Evolutionary conservation across 1,140 invertebrate species (phyloP), one percentile per base, ranked within the genome.

Genomic region (Drosophila novamexicana): DNA sequence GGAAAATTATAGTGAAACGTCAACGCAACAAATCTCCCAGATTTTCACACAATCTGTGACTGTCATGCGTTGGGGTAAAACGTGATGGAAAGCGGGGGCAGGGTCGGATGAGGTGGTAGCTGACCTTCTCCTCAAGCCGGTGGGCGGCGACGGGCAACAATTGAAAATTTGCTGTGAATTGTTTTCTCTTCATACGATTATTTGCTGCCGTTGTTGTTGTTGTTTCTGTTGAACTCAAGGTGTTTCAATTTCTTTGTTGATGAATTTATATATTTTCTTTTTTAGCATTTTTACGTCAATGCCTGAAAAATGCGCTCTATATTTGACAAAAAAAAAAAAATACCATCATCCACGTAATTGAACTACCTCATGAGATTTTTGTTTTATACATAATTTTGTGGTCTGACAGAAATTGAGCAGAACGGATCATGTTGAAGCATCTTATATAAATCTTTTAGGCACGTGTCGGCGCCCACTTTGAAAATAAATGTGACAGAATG

Each of bases 31-130:
- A 88, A 88, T 89, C 80, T 83, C 64, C 10, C 49, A 89, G 80
- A 88, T 89, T 89, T 89, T 89, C 84, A 89, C 84, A 65, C 85
- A 89, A 89, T 84, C 80, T 74, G 56, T 39, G 75, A 53, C 70
- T 89, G 84, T 89, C 84, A 88, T 71, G 76, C 76, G 76, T 45
- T 53, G 62, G 36, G 65, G 39, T 8, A 8, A 36, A 16, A 16
- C 9, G 39, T 32, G n/a, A 36, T 18, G 37, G 32, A 10, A 47
- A 39, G 29, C 7, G 42, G 29, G 37, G 40, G 16, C 62, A 45
- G 58, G 47, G 22, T 4, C 22, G 5, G 22, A 0, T 4, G 22
- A 4, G 22, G 4, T 4, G 22, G 22, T 5, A 29, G 22, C 39
- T 77, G 62, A 75, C 66, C 72, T 57, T 65, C 62, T 44, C 39